phyloP scores from a whole-genome alignment of 2,888 invertebrate genomes.

The Apamea epomidion region DNA sequence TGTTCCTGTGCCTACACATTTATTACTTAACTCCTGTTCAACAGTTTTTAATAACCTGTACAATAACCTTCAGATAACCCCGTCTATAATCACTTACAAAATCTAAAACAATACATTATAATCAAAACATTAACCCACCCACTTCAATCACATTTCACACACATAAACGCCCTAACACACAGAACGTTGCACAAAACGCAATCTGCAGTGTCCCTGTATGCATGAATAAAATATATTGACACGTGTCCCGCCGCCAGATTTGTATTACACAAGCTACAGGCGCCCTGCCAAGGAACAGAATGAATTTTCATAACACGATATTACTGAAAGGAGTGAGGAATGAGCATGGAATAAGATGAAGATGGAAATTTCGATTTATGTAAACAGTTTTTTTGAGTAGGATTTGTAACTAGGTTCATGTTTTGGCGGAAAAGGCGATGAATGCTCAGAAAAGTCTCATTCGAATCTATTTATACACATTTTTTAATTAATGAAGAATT shows the following conservation, averaged over 20 bases:
- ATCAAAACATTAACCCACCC: constrained; percentile 20
- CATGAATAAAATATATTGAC: constrained; percentile 84
- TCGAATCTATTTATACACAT: too few species aligned
- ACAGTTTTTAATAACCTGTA: background rate
- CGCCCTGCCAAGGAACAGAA: constrained; percentile 62
- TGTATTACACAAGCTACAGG: constrained; percentile 65
- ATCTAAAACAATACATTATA: constrained; percentile 2
- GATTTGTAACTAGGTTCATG: background rate
- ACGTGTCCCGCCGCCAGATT: constrained; percentile 73
- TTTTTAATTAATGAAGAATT: background rate
- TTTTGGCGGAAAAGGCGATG: background rate
- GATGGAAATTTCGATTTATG: constrained; percentile 36
- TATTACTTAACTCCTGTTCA: background rate
- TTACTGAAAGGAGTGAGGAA: constrained; percentile 46
- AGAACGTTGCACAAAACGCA: constrained; percentile 71
- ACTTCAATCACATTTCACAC: constrained; percentile 40
- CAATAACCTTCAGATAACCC: background rate
- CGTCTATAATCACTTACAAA: background rate
- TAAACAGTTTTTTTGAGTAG: constrained; percentile 17
- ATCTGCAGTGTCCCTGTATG: constrained; percentile 72
- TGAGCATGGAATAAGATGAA: constrained; percentile 29
- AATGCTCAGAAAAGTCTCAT: background rate
- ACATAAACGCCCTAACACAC: constrained; percentile 28
- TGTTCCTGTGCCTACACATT: background rate
- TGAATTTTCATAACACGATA: constrained; percentile 64